Conservation (phyloP, 2,113 vertebrate species). For the Hemiprocne comata region DNA sequence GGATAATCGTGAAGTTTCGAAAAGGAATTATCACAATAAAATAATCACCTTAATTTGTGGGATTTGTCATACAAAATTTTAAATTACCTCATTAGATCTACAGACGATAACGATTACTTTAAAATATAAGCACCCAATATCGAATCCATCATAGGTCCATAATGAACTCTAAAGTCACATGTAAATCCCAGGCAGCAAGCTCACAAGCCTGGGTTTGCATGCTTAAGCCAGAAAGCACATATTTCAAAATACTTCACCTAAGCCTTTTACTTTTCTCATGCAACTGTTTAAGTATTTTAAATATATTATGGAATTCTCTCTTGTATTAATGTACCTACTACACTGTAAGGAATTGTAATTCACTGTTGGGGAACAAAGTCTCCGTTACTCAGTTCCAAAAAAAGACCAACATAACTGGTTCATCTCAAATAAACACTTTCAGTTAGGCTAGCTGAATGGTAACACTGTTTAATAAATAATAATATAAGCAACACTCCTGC, state of each 20-base stretch:
- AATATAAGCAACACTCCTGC: not conserved
- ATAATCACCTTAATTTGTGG: not conserved
- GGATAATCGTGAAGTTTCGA: not conserved
- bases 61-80: not conserved
- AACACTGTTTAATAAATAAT: not conserved
- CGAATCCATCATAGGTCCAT: not conserved
- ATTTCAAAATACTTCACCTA: not conserved
- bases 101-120: not conserved
- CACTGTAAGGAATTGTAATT: not conserved
- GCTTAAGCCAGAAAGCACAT: not conserved
- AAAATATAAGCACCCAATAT: not conserved
- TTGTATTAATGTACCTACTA: not conserved
- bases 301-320: not conserved
- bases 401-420: not conserved
- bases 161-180: not conserved
- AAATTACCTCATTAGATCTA: not conserved
- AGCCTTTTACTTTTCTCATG: not conserved
- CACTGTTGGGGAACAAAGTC: not conserved
- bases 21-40: slow-evolving; percentile 22
- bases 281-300: not conserved
- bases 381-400: not conserved
- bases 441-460: not conserved
- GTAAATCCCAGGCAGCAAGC: not conserved
- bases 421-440: not conserved
- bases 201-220: not conserved